phyloP scores from a whole-genome alignment of 2,113 vertebrate species.

The Seriola dumerili region DNA sequence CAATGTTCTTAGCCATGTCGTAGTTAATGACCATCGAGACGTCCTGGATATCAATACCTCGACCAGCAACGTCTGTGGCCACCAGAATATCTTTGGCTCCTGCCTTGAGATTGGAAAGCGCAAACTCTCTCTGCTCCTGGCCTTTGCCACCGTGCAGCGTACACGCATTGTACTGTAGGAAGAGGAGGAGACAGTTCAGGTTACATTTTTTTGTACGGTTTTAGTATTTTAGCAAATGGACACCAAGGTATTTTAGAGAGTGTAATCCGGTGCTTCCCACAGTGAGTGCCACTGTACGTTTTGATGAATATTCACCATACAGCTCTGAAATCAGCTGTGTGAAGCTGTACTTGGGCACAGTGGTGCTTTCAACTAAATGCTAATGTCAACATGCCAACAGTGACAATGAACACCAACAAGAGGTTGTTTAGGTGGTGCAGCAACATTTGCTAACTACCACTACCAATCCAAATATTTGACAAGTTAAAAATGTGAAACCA shows the following conservation, averaged over 20 bases:
- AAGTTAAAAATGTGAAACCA: no score
- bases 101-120: constrained; percentile 96
- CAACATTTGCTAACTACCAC: no score
- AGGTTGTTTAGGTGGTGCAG: no score
- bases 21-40: constrained; percentile 99
- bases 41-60: constrained; percentile 98
- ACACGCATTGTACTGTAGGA: constrained; percentile 94
- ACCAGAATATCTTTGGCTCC: constrained; percentile 99
- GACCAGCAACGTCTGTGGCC: constrained; percentile 96
- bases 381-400: no score
- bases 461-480: no score
- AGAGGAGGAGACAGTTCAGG: background rate
- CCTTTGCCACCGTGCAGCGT: constrained; percentile 98
- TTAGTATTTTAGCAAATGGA: background rate
- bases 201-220: background rate
- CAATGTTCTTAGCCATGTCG: constrained; percentile 99
- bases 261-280: background rate
- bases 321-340: no score
- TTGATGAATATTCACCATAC: no score
- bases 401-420: no score
- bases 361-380: no score
- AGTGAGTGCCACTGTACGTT: background rate
- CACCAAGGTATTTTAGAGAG: background rate
- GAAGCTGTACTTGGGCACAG: no score
- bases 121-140: constrained; percentile 98